Evolutionary conservation across 2,888 invertebrate genomes (phyloP).

Genomic region (Drosophila picticornis): DNA sequence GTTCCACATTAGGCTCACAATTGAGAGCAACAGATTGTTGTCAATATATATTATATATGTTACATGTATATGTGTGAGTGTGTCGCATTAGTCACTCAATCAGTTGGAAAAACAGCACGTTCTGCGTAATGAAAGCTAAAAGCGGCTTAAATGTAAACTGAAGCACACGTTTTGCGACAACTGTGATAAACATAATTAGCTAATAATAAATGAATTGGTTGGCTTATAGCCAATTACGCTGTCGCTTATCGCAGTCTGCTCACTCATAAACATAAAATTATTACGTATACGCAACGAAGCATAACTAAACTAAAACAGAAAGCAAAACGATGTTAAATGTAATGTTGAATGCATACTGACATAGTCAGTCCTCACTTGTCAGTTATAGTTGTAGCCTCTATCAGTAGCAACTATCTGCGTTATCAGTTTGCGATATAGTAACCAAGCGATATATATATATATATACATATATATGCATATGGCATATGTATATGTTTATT

Average conservation of each 20-base stretch:
- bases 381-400: neutral
- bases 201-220: constrained; percentile 35
- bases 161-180: constrained; percentile 12
- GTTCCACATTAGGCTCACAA: neutral
- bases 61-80: neutral
- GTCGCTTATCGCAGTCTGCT: constrained; percentile 39
- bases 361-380: neutral
- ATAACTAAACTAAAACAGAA: constrained; percentile 39
- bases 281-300: constrained; percentile 64
- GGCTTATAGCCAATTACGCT: constrained; percentile 50
- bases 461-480: neutral
- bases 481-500: neutral
- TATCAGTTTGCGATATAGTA: constrained; percentile 24
- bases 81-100: neutral
- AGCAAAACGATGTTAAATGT: constrained; percentile 62
- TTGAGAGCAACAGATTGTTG: neutral
- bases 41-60: neutral
- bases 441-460: neutral
- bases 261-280: constrained; percentile 4
- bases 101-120: constrained; percentile 27
- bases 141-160: neutral
- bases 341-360: constrained; percentile 11
- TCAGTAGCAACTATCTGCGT: constrained; percentile 22
- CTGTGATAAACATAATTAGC: constrained; percentile 12
- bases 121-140: constrained; percentile 34